phyloP scores from a whole-genome alignment of 53 echinoderm and acorn worm species.

The Stichopus horrens region DNA sequence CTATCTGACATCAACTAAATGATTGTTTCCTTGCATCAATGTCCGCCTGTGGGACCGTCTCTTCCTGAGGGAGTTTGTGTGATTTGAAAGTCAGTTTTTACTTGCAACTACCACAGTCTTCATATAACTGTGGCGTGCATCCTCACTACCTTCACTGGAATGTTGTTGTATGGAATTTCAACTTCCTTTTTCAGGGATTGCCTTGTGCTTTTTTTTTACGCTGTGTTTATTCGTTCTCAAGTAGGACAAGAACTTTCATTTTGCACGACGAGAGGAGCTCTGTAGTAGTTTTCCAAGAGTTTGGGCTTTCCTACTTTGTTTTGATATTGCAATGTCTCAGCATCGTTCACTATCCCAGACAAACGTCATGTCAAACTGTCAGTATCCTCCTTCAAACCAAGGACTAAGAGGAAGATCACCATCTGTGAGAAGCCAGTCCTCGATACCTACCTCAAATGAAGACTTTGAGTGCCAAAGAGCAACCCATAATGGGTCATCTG shows the following conservation, averaged over 20 bases:
- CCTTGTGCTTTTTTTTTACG: neutral
- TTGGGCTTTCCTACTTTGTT: neutral
- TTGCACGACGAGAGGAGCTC: neutral
- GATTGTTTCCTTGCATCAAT: conserved; percentile 21
- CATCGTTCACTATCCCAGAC: conserved; percentile 34
- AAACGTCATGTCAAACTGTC: conserved; percentile 16
- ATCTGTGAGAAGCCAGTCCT: conserved; percentile 24
- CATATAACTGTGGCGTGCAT: neutral
- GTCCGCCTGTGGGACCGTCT: conserved; percentile 4
- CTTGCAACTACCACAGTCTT: too few species aligned
- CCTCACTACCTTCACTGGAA: neutral
- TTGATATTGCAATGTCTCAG: conserved; percentile 32
- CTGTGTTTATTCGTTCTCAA: neutral
- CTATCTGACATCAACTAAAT: conserved; percentile 35
- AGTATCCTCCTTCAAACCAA: neutral
- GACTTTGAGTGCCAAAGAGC: neutral
- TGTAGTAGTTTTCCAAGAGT: neutral
- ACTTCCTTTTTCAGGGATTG: neutral
- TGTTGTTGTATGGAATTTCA: neutral
- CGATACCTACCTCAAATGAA: neutral
- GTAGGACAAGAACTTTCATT: neutral
- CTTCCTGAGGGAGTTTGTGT: conserved; percentile 9
- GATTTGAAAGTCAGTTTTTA: neutral
- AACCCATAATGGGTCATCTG: conserved; percentile 5
- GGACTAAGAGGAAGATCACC: conserved; percentile 28